Conservation (phyloP, 2,113 vertebrate genomes). For the Hippocampus abdominalis region DNA sequence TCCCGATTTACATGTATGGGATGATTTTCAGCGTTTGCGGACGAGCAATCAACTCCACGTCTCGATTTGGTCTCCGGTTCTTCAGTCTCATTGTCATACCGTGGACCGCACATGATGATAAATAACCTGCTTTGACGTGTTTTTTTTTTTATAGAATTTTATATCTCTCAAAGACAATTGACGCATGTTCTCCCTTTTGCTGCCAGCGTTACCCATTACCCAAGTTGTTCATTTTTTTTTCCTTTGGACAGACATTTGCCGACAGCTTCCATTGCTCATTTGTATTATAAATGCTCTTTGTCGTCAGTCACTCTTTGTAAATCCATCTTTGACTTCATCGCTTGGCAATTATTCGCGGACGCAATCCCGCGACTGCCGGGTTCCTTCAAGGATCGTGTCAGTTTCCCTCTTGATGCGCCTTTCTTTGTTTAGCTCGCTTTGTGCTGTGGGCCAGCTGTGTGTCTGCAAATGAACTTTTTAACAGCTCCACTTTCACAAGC, state of each 20-base stretch:
- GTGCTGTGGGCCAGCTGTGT: conserved; percentile 21
- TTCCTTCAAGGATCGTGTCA: conserved; percentile 6
- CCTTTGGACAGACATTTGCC: conserved; percentile 10
- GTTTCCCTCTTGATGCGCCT: conserved; percentile 20
- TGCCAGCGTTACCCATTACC: conserved; percentile 22
- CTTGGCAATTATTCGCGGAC: conserved; percentile 14
- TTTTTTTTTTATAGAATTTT: too few species aligned
- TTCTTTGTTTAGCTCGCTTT: conserved; percentile 3
- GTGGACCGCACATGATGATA: conserved; percentile 51
- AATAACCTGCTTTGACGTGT: conserved; percentile 39
- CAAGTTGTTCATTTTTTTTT: conserved; percentile 8
- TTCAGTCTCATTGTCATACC: conserved; percentile 43
- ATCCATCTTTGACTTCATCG: conserved; percentile 16
- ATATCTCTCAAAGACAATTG: conserved; percentile 53
- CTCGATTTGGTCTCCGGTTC: conserved; percentile 23
- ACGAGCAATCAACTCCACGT: conserved; percentile 37
- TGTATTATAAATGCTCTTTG: conserved; percentile 22
- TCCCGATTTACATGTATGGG: background rate
- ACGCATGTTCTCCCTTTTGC: conserved; percentile 18
- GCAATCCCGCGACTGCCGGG: conserved; percentile 5
- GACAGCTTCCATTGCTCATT: conserved; percentile 16
- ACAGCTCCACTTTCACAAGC: conserved; percentile 58
- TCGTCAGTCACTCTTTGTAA: conserved; percentile 1
- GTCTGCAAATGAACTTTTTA: conserved; percentile 58
- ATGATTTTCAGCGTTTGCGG: background rate